phyloP scores from a whole-genome alignment of 1,140 invertebrate genomes.

The Mercenaria mercenaria region DNA sequence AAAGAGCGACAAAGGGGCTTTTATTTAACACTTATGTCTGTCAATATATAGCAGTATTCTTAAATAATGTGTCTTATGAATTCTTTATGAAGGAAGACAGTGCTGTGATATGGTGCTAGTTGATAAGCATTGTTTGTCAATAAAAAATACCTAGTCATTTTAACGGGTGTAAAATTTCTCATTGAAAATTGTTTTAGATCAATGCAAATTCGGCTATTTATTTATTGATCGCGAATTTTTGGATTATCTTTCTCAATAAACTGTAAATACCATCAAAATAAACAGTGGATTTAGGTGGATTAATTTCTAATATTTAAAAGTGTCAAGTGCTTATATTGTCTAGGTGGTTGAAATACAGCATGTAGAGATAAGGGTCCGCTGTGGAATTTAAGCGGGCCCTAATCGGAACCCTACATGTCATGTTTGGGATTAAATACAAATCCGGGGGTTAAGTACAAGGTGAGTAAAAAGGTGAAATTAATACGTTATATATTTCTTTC shows the following conservation, averaged over 20 bases:
- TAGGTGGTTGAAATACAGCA: neutral
- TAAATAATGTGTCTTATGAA: constrained; percentile 6
- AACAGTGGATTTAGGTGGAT: constrained; percentile 34
- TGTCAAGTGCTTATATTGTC: constrained; percentile 30
- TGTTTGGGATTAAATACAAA: constrained; percentile 19
- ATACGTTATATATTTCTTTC: neutral
- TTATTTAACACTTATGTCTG: neutral
- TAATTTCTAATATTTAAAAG: constrained; percentile 27
- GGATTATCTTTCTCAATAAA: constrained; percentile 30
- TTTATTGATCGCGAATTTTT: constrained; percentile 40
- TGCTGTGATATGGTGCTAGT: neutral
- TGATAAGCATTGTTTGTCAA: constrained; percentile 11
- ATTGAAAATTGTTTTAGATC: constrained; percentile 20
- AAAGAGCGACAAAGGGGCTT: neutral
- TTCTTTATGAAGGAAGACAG: constrained; percentile 2
- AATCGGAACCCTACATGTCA: neutral
- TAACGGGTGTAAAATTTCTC: constrained; percentile 27
- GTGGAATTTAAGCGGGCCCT: neutral
- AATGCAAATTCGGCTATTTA: neutral
- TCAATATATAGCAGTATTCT: constrained; percentile 1
- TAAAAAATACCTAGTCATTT: neutral
- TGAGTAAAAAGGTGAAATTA: too few relatives aligned
- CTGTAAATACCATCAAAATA: constrained; percentile 33
- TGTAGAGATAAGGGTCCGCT: constrained; percentile 3
- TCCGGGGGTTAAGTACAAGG: neutral